Base-by-base conservation (phyloP, 2,888 invertebrate species). In the Drosophila mercatorum region DNA sequence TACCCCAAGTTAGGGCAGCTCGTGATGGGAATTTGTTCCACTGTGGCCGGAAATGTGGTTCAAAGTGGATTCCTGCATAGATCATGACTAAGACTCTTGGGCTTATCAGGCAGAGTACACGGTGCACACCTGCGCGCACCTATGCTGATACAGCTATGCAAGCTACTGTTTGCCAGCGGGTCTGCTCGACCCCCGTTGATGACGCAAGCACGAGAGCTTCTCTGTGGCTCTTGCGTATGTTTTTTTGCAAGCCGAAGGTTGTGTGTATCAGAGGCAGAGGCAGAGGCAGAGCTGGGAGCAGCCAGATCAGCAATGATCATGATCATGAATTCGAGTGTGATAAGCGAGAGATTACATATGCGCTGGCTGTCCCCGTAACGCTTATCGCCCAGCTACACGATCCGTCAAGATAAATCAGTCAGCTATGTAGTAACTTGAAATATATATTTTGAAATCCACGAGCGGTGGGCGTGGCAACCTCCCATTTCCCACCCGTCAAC, bases 281-380 rank as follows among this genome's bases (percentile, higher is more conserved):
- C 31, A 26, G 38, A 8, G 12, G 10, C 10, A 26, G 31, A 49
- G n/a, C 49, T 8, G 10, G 5, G n/a, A 22, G 17, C 10, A n/a
- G n/a, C 36, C 36, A 34, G 26, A 59, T n/a, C 71, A 55, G 47
- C 53, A 65, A 67, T 67, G 77, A 76, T 80, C 78, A 76, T 78
- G 81, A 80, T 72, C 77, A 38, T 78, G 77, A 78, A 80, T 57
- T 80, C 47, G 44, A 43, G 26, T 43, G n/a, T 17, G 71, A 80
- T 80, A 71, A 73, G 22, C 22, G 60, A 73, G 60, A 68, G 60
- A 64, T 57, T 63, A 59, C 76, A 58, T 12, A 58, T 22, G 49
- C 47, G 41, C 49, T 56, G 80, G 70, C 61, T 60, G 69, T 59
- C 40, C 59, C 36, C 51, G 58, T 47, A 65, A 43, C 36, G 55